phyloP scores from a whole-genome alignment of 2,113 vertebrate species.

The Tenrec ecaudatus region DNA sequence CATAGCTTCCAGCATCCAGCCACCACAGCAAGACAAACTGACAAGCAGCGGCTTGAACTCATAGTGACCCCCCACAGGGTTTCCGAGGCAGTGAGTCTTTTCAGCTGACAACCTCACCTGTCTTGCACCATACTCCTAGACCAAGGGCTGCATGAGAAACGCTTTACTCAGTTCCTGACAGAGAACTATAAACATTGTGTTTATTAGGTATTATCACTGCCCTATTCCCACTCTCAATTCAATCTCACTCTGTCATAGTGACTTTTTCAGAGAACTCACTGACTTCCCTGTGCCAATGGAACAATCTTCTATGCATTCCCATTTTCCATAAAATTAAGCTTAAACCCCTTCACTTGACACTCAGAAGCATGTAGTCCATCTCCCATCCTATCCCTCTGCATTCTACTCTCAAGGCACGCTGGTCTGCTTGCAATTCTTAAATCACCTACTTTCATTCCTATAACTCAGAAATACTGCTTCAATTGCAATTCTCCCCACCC shows the following conservation, averaged over 20 bases:
- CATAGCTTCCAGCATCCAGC: too few relatives aligned
- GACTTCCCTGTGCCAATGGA: background rate
- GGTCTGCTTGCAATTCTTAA: conserved; percentile 26
- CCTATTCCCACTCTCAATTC: background rate
- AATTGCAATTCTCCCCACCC: conserved; percentile 3
- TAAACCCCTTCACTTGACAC: background rate
- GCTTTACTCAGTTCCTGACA: background rate
- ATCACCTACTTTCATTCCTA: background rate
- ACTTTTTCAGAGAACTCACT: conserved; percentile 46
- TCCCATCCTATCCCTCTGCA: background rate
- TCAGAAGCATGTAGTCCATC: background rate
- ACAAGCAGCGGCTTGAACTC: too few relatives aligned
- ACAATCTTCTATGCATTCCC: conserved; percentile 1
- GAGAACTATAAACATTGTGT: background rate
- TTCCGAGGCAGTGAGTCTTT: too few relatives aligned
- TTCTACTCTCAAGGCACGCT: background rate
- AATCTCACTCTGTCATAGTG: background rate
- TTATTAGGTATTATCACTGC: background rate
- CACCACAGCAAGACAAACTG: too few relatives aligned
- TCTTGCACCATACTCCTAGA: background rate
- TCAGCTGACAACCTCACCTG: too few relatives aligned
- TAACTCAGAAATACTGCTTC: conserved; percentile 13
- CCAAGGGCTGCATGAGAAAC: conserved; percentile 42
- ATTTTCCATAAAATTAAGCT: background rate
- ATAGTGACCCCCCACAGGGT: too few relatives aligned